Evolutionary conservation across 2,113 vertebrate species (phyloP), one percentile per base, ranked within the genome.

Genomic region (Fulica atra): DNA sequence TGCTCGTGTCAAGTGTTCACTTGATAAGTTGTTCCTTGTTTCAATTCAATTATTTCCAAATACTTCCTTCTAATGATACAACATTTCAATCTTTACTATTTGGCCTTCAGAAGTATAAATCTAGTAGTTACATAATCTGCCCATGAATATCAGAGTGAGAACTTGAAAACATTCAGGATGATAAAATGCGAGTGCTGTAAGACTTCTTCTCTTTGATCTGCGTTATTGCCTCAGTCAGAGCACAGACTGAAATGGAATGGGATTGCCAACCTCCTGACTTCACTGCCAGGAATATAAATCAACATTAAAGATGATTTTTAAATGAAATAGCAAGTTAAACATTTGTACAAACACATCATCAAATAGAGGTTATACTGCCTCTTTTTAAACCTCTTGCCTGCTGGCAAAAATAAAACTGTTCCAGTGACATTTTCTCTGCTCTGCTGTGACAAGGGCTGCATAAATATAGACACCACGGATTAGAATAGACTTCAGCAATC

Each of bases 231-330:
- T 95, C 57, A 82, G 76, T 86, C 89, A 81, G 79, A 90, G 84
- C 80, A 53, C 68, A 87, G 91, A 48, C 90, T 90, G 90, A 92
- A 95, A 77, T 42, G 81, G 35, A 90, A 89, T 23, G 64, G 85
- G 40, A 86, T 70, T 95, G 93, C 96, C 91, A 96, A 61, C 86
- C 92, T 96, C 88, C 80, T 77, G 95, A 83, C 85, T 97, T 80
- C 64, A 50, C 71, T 89, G 96, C 95, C 94, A 96, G 86, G 92
- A 93, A 89, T 94, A 95, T 94, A 96, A 95, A 97, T 87, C 92
- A 96, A 91, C 82, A 88, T 86, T 94, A 89, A 94, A 81, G 76
- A 96, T 81, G 38, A 80, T 93, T 95, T 95, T 56, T 29, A 95
- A 89, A 91, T 92, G 44, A 93, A 95, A 95, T 81, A 96, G 76